Percentiles rank a stretch among this genome's conserved stretches.
Conservation (phyloP, 2,888 invertebrate species). For the Caenorhabditis sp. region DNA sequence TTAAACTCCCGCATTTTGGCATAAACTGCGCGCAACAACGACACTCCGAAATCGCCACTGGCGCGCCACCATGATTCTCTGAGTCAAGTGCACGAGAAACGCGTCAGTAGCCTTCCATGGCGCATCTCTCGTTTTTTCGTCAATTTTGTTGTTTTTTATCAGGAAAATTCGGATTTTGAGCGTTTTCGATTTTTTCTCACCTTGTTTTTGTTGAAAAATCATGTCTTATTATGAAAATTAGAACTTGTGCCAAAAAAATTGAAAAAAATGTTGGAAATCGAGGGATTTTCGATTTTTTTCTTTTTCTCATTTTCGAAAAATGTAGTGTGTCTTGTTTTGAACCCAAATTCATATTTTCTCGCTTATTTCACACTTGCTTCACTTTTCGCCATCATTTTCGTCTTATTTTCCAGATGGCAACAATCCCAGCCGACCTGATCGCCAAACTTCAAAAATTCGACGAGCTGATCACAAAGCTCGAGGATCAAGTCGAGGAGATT, state of each 20-base stretch:
- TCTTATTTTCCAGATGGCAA: conserved; percentile 26
- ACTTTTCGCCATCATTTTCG: too few species aligned
- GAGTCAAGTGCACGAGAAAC: conserved; percentile 10
- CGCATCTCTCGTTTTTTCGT: conserved; percentile 20
- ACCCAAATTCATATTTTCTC: too few species aligned
- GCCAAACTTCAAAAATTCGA: conserved; percentile 54
- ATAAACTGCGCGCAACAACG: too few species aligned
- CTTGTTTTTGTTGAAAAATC: not conserved
- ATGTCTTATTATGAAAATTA: not conserved
- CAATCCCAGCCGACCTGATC: conserved; percentile 57
- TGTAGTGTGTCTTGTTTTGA: too few species aligned
- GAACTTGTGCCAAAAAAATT: not conserved
- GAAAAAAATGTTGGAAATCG: not conserved
- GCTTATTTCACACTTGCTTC: not conserved
- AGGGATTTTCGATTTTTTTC: not conserved
- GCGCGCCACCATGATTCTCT: too few species aligned
- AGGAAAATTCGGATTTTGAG: not conserved
- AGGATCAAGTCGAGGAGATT: conserved; percentile 47
- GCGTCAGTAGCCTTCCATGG: not conserved
- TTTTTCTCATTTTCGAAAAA: not conserved
- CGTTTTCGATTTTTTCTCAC: not conserved
- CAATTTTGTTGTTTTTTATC: not conserved
- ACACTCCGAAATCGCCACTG: too few species aligned
- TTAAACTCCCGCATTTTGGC: not conserved
- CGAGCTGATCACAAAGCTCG: conserved; percentile 49